phyloP scores from a whole-genome alignment of 2,797 vertebrate species.

The Cynopterus sphinx region DNA sequence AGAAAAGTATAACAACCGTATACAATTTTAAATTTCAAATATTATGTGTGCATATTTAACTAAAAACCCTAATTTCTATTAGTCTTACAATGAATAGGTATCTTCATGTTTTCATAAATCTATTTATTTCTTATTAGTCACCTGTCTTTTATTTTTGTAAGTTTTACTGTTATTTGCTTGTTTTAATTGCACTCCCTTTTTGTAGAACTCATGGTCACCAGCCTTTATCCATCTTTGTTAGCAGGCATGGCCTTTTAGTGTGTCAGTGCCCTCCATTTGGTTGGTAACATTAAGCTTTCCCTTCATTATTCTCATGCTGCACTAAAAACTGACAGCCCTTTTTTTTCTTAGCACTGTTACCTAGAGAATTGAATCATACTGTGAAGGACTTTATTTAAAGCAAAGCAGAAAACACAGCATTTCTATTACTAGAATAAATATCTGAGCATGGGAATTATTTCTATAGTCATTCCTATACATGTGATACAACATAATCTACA shows the following conservation, averaged over 20 bases:
- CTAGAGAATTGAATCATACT: not conserved
- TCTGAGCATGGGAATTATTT: not conserved
- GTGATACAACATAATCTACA: not conserved
- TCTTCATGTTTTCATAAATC: slow-evolving; percentile 13
- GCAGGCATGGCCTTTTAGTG: not conserved
- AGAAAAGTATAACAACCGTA: not conserved
- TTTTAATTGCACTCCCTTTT: slow-evolving; percentile 15
- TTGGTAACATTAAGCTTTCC: not conserved
- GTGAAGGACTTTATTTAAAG: slow-evolving; percentile 3
- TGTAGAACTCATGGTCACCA: not conserved
- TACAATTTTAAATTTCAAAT: slow-evolving; percentile 7
- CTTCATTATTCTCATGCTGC: not conserved
- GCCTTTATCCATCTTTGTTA: not conserved
- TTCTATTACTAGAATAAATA: slow-evolving; percentile 2
- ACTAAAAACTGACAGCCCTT: not conserved
- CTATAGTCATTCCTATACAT: not conserved
- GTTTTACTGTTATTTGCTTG: not conserved
- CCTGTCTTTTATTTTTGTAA: not conserved
- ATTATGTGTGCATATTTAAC: not conserved
- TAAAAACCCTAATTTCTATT: not conserved
- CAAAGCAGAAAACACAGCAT: slow-evolving; percentile 21
- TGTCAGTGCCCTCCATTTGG: not conserved
- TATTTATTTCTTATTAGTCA: not conserved
- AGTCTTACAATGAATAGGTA: not conserved
- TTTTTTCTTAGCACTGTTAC: not conserved